These are phyloP conservation scores for Macrosteles quadrilineatus DNA, from an alignment of 1,140 invertebrate genomes.

Conservation along the genomic window DNA sequence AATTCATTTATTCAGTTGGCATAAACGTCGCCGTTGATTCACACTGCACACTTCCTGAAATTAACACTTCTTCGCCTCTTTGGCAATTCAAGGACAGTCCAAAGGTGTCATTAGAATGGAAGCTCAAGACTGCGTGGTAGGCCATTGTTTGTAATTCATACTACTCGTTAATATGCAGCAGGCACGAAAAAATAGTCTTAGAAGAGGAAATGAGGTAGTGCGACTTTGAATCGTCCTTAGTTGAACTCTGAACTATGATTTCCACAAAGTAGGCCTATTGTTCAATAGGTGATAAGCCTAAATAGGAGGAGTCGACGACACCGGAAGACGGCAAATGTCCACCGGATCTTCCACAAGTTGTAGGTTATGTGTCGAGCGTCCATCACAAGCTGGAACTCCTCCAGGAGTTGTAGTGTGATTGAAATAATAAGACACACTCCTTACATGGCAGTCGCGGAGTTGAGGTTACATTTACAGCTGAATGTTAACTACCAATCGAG, in stretches of 20 bases:
- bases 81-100: neutral
- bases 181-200: slow-evolving; percentile 13
- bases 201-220: slow-evolving; percentile 25
- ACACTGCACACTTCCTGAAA: too few relatives aligned
- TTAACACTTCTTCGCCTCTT: too few relatives aligned
- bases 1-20: too few relatives aligned
- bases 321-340: neutral
- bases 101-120: slow-evolving; percentile 15
- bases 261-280: slow-evolving; percentile 15
- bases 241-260: slow-evolving; percentile 20
- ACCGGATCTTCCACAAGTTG: neutral
- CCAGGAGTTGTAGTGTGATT: slow-evolving; percentile 9
- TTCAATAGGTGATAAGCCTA: neutral
- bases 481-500: slow-evolving; percentile 17
- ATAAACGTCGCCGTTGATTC: too few relatives aligned
- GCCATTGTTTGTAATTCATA: slow-evolving; percentile 23
- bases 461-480: slow-evolving; percentile 19
- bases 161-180: slow-evolving; percentile 16
- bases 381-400: neutral
- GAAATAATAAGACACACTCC: slow-evolving; percentile 17
- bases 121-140: neutral
- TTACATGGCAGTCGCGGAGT: slow-evolving; percentile 11
- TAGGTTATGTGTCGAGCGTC: neutral
- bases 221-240: slow-evolving; percentile 13
- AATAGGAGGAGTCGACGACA: slow-evolving; percentile 2